A percentile compares a stretch with the other conserved stretches of the same genome.
These are phyloP conservation scores for Pampus argenteus DNA, from an alignment of 2,797 vertebrate species.

Conservation along the genomic window DNA sequence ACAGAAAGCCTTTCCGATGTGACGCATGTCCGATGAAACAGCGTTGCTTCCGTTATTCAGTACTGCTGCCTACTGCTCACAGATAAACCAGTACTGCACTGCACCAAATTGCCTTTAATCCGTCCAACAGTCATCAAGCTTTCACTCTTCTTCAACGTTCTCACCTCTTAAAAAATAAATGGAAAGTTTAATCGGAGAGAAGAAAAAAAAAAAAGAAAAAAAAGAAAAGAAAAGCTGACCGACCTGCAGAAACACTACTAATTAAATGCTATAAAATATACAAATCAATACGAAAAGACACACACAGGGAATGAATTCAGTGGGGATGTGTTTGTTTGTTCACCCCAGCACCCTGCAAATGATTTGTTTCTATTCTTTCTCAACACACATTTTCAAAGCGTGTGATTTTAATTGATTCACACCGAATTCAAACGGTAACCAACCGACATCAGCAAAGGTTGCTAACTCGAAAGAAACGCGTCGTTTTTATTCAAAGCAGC, in stretches of 20 bases:
- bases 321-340: not conserved
- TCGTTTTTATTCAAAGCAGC: not conserved
- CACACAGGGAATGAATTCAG: constrained; percentile 12
- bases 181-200: too few species aligned
- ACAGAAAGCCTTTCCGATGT: too few species aligned
- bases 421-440: not conserved
- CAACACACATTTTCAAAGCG: not conserved
- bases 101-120: too few species aligned
- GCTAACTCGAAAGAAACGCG: not conserved
- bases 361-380: not conserved
- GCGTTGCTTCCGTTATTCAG: too few species aligned
- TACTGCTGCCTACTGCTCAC: too few species aligned
- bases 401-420: constrained; percentile 1
- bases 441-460: not conserved
- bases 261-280: constrained; percentile 22
- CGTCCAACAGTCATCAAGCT: too few species aligned
- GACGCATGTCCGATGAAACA: too few species aligned
- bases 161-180: not conserved
- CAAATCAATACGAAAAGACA: constrained; percentile 20
- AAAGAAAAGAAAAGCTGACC: too few species aligned
- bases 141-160: not conserved
- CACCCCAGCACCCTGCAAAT: not conserved
- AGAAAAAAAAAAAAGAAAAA: too few species aligned
- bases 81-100: too few species aligned
- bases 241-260: constrained; percentile 9